Percentiles rank a stretch among this genome's conserved stretches.
Evolutionary conservation across 1,140 invertebrate species (phyloP).

Genomic region (Helicoverpa armigera): DNA sequence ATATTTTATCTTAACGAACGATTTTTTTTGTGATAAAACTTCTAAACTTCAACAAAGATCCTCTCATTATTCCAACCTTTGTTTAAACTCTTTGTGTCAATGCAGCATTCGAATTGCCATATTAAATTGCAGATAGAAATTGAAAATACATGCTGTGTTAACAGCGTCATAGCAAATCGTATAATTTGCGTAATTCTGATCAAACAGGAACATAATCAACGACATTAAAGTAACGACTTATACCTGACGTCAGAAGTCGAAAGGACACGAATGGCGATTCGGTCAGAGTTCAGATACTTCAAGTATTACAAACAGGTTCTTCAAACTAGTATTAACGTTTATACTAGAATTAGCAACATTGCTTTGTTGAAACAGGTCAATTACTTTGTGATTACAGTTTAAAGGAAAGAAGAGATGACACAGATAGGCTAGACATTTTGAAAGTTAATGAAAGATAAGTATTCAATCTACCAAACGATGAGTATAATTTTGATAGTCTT

Average conservation of each 20-base stretch:
- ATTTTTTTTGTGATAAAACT: too few species aligned
- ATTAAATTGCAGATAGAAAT: neutral
- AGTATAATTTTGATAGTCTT: too few species aligned
- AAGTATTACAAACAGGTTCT: slow-evolving; percentile 2
- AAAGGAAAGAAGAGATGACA: neutral
- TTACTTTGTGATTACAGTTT: neutral
- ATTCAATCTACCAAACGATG: neutral
- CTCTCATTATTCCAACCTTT: too few species aligned
- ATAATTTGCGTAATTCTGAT: neutral
- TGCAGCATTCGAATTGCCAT: neutral
- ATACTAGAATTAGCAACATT: neutral
- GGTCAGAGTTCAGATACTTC: slow-evolving; percentile 30
- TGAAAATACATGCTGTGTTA: neutral
- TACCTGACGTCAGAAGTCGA: neutral
- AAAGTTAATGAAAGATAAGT: neutral
- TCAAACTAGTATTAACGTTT: neutral
- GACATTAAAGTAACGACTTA: neutral
- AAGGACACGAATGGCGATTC: slow-evolving; percentile 12
- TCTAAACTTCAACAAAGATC: too few species aligned
- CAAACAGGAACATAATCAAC: neutral
- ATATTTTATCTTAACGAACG: too few species aligned
- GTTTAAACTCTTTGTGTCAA: too few species aligned
- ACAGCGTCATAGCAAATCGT: neutral
- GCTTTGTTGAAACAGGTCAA: slow-evolving; percentile 8
- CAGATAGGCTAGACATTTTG: neutral